Conservation (phyloP, 2,888 invertebrate species). For the Odontothrips loti region DNA sequence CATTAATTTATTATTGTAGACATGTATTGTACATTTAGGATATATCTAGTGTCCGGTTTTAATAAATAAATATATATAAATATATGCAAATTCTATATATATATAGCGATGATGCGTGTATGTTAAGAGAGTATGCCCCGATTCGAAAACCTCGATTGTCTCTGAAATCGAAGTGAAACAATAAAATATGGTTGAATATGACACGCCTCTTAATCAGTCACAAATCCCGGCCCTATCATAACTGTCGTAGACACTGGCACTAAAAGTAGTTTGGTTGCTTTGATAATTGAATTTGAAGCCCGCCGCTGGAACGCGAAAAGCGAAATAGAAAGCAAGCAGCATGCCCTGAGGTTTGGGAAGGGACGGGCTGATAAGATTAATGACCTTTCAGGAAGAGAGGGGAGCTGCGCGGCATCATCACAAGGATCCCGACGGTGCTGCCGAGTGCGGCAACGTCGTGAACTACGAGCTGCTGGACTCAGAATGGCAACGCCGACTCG, state of each 20-base stretch:
- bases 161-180: conserved; percentile 14
- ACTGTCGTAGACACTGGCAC: too few species aligned
- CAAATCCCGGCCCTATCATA: too few species aligned
- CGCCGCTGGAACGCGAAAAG: not conserved
- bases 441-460: not conserved
- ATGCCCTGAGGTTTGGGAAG: not conserved
- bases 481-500: not conserved
- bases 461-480: not conserved
- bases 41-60: conserved; percentile 25
- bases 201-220: not conserved
- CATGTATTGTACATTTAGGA: conserved; percentile 21
- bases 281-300: too few species aligned
- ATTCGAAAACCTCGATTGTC: conserved; percentile 9
- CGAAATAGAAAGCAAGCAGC: conserved; percentile 2
- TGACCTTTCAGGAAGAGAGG: conserved; percentile 6
- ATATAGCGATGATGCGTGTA: conserved; percentile 23
- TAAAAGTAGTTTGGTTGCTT: too few species aligned
- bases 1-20: conserved; percentile 25
- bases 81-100: conserved; percentile 27
- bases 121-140: conserved; percentile 19
- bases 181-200: conserved; percentile 27
- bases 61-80: conserved; percentile 27
- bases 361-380: conserved; percentile 20
- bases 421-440: conserved; percentile 7
- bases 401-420: conserved; percentile 11